These are phyloP conservation scores for Chloroceryle amazona DNA, from an alignment of 2,797 vertebrate genomes.

Conservation along the genomic window DNA sequence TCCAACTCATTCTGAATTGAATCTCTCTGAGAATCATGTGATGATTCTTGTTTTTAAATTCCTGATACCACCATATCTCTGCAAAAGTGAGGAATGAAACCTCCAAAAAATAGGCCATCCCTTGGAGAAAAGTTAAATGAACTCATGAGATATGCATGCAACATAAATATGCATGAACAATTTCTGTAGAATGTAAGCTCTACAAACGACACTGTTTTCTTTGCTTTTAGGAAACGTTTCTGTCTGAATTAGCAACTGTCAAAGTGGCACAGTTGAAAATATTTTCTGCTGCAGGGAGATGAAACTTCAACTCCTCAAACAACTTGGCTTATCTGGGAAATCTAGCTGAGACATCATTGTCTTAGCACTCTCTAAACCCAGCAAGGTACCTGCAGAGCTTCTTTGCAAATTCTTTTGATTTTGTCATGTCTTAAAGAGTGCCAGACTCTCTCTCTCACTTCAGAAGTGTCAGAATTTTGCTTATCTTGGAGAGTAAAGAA, in stretches of 20 bases:
- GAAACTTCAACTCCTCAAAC: conserved; percentile 12
- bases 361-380: neutral
- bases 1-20: neutral
- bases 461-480: neutral
- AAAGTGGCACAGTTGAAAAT: neutral
- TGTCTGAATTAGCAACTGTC: conserved; percentile 33
- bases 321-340: neutral
- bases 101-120: conserved; percentile 11
- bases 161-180: conserved; percentile 33
- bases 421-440: neutral
- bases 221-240: conserved; percentile 34
- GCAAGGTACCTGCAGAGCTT: neutral
- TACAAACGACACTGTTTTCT: neutral
- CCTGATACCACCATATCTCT: neutral
- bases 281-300: neutral
- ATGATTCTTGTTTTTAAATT: neutral
- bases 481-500: neutral
- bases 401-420: conserved; percentile 5
- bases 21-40: neutral
- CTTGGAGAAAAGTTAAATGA: neutral
- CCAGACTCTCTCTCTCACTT: neutral
- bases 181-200: conserved; percentile 12
- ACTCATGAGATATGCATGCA: neutral
- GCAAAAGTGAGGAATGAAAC: neutral
- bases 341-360: neutral